A percentile compares a stretch with the other conserved stretches of the same genome.
Conservation (phyloP, 1,140 invertebrate genomes). For the Sycophaga agraensis region DNA sequence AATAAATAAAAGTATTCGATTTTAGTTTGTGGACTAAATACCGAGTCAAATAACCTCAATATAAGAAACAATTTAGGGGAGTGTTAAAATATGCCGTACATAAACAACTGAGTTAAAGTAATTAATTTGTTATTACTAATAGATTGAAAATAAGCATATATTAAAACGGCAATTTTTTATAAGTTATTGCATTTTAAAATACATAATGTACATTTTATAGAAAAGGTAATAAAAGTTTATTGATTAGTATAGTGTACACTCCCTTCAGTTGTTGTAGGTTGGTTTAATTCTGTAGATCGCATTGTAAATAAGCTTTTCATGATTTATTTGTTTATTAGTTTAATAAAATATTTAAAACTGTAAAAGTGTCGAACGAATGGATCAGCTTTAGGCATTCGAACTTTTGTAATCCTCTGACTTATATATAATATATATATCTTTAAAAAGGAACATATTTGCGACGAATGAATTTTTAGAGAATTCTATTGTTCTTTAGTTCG, state of each 20-base stretch:
- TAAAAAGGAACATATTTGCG: constrained; percentile 18
- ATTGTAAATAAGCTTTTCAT: constrained; percentile 38
- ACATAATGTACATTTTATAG: constrained; percentile 5
- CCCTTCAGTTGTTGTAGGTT: constrained; percentile 9
- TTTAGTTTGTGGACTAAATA: constrained; percentile 1
- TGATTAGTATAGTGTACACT: constrained; percentile 8
- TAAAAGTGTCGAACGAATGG: constrained; percentile 29
- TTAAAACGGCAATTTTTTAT: background rate
- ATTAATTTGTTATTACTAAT: background rate
- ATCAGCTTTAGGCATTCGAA: constrained; percentile 20
- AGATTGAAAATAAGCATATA: background rate
- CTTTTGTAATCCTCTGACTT: constrained; percentile 28
- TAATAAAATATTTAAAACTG: constrained; percentile 28
- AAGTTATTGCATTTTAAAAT: constrained; percentile 3
- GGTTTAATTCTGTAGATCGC: constrained; percentile 27
- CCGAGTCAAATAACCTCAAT: background rate
- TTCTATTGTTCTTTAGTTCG: constrained; percentile 17
- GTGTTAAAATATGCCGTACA: constrained; percentile 7
- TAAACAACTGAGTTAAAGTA: background rate
- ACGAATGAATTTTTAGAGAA: constrained; percentile 10
- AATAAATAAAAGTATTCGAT: constrained; percentile 2
- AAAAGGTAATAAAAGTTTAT: constrained; percentile 1
- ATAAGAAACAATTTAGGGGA: constrained; percentile 16
- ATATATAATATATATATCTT: constrained; percentile 24
- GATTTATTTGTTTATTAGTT: constrained; percentile 31